A percentile compares a stretch with the other conserved stretches of the same genome.
phyloP scores from a whole-genome alignment of 2,797 vertebrate genomes.

The Pangasius mekongensis region DNA sequence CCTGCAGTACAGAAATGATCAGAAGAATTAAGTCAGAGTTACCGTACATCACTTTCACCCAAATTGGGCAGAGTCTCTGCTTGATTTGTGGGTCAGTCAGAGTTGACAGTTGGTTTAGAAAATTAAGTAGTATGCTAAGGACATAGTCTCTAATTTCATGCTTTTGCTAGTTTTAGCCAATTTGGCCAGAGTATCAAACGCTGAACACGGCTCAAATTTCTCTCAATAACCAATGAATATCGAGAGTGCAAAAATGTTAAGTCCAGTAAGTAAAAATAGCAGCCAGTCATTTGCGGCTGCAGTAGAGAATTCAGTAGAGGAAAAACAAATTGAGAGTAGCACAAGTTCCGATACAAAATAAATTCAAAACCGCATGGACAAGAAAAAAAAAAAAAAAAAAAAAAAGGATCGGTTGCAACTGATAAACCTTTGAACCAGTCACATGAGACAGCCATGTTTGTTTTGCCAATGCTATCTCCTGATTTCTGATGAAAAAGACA shows the following conservation, averaged over 20 bases:
- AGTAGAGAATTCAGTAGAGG: not conserved
- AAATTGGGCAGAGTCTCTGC: not conserved
- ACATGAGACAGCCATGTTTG: not conserved
- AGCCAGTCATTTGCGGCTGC: not conserved
- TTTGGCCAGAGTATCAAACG: not conserved
- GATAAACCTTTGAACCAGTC: not conserved
- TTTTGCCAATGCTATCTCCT: not conserved
- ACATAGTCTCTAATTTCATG: slow-evolving; percentile 16
- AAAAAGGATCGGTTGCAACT: not conserved
- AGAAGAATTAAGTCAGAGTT: slow-evolving; percentile 22
- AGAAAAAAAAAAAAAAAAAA: not conserved
- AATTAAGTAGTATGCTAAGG: slow-evolving; percentile 3
- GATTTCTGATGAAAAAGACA: not conserved
- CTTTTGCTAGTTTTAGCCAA: slow-evolving; percentile 1
- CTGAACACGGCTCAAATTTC: not conserved
- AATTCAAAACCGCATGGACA: not conserved
- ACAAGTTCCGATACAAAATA: not conserved
- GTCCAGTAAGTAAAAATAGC: not conserved
- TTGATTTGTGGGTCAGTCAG: not conserved
- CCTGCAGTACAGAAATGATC: slow-evolving; percentile 30
- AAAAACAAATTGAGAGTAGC: not conserved
- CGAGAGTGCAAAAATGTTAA: not conserved
- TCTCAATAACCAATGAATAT: slow-evolving; percentile 18
- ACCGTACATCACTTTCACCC: not conserved
- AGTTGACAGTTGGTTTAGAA: not conserved